These are phyloP conservation scores for Sclerurus mexicanus DNA, from an alignment of 2,113 vertebrate species.

Conservation along the genomic window DNA sequence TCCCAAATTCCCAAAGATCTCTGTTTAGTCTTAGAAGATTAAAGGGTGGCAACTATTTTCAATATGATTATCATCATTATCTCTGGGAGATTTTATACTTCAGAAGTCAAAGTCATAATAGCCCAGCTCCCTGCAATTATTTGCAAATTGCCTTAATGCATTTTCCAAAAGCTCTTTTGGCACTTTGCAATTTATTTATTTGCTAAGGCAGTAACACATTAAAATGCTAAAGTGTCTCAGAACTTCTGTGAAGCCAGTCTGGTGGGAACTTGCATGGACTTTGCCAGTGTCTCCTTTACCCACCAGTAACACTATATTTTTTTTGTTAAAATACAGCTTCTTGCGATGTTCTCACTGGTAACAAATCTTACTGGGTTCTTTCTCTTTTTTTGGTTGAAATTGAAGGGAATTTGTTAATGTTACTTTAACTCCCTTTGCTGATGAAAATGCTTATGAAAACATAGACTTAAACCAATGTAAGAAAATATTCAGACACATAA, in stretches of 20 bases:
- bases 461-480: background rate
- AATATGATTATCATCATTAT: constrained; percentile 65
- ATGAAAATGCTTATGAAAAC: background rate
- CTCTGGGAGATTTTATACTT: constrained; percentile 59
- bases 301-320: no score
- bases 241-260: background rate
- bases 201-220: background rate
- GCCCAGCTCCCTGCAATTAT: constrained; percentile 52
- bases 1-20: background rate
- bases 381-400: background rate
- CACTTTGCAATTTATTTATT: constrained; percentile 66
- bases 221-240: background rate
- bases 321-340: background rate
- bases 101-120: constrained; percentile 62
- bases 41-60: constrained; percentile 62
- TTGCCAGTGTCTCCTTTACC: background rate
- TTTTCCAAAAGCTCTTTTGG: constrained; percentile 59
- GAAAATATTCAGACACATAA: background rate
- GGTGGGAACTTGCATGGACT: background rate
- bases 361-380: background rate
- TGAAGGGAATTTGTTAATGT: background rate
- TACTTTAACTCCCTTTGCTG: background rate
- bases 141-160: constrained; percentile 69
- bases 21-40: constrained; percentile 54
- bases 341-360: background rate